These are phyloP conservation scores for Rhinichthys klamathensis DNA, from an alignment of 2,113 vertebrate species.

Conservation along the genomic window DNA sequence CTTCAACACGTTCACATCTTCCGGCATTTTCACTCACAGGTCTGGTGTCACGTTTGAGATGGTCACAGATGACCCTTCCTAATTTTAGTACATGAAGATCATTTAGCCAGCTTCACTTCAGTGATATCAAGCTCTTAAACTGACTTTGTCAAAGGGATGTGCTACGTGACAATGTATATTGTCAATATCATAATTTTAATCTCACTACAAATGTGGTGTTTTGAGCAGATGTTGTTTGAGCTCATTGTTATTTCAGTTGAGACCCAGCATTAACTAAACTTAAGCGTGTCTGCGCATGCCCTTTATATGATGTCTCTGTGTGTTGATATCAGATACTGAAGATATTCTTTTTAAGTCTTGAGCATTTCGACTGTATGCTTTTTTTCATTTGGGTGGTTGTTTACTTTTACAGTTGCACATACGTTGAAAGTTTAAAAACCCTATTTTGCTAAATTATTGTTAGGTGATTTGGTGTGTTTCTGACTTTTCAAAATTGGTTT, in stretches of 20 bases:
- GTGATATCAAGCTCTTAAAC: background rate
- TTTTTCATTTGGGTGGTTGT: too few species aligned
- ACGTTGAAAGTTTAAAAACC: background rate
- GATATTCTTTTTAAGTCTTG: background rate
- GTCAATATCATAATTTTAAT: background rate
- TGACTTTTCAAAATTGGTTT: too few species aligned
- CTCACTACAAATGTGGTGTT: background rate
- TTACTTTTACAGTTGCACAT: background rate
- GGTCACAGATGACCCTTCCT: conserved; percentile 25
- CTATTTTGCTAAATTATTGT: too few species aligned
- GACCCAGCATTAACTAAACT: background rate
- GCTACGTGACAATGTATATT: background rate
- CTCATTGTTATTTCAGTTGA: background rate
- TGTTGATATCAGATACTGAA: background rate
- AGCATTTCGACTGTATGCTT: background rate
- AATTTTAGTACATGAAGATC: background rate
- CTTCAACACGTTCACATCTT: conserved; percentile 57
- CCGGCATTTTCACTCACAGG: conserved; percentile 42
- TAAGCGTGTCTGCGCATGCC: background rate
- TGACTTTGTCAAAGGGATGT: background rate
- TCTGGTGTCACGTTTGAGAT: conserved; percentile 22
- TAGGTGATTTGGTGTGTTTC: too few species aligned
- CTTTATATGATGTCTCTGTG: background rate
- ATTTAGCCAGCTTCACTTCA: background rate
- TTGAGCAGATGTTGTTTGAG: background rate